Base-by-base conservation (phyloP, 2,888 invertebrate genomes). In the Isotomurus palustris region DNA sequence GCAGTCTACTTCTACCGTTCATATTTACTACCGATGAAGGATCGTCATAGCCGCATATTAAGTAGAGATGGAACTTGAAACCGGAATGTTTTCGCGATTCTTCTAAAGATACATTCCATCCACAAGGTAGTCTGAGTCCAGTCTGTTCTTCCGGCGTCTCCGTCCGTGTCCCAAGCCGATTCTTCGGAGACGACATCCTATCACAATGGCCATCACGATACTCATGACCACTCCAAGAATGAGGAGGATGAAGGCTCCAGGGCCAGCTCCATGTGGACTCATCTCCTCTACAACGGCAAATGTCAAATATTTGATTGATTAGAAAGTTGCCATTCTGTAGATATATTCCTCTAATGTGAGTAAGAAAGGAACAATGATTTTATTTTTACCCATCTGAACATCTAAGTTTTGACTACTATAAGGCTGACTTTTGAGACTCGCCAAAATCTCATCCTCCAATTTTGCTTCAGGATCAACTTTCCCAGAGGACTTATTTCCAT, bases 41-140 rank as follows among this genome's bases (percentile, higher is more conserved):
- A n/a, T n/a, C n/a, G n/a, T n/a, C n/a, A n/a, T n/a, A n/a, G n/a
- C n/a, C n/a, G n/a, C n/a, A n/a, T n/a, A n/a, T n/a, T n/a, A n/a
- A n/a, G n/a, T n/a, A n/a, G n/a, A n/a, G n/a, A n/a, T n/a, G n/a
- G n/a, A n/a, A n/a, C n/a, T n/a, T n/a, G n/a, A n/a, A n/a, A n/a
- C n/a, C n/a, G n/a, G n/a, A n/a, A n/a, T n/a, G n/a, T n/a, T n/a
- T n/a, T n/a, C n/a, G n/a, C n/a, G 6, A 35, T 12, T 28, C 14
- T 45, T 21, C 17, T 14, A 92, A 74, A 95, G 84, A 78, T 95
- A 96, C 94, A 96, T 95, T 73, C 95, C 95, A 78, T 96, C 95
- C 71, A 96, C 94, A 72, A 96, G 81, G 78, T 94, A 95, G 79
- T 95, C 95, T 0, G 94, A 92, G 78, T 95, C 95, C 61, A 88